phyloP scores from a whole-genome alignment of 2,113 vertebrate genomes.

The Clupea harengus region DNA sequence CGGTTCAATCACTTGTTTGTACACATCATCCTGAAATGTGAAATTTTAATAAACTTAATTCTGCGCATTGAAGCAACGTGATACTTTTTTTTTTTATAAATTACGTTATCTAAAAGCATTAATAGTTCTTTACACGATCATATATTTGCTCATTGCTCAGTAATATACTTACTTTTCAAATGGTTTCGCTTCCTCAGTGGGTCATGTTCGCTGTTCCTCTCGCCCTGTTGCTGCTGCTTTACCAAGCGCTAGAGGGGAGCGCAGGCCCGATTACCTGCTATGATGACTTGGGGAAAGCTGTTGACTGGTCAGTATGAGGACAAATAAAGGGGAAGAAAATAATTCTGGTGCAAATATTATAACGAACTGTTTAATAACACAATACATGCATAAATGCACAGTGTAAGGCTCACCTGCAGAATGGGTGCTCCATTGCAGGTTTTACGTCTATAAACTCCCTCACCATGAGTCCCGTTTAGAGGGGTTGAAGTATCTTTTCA shows the following conservation, averaged over 20 bases:
- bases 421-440: constrained; percentile 64
- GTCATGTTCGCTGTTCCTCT: constrained; percentile 15
- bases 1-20: not conserved
- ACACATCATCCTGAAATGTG: too few relatives aligned
- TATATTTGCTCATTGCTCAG: too few relatives aligned
- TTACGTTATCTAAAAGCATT: too few relatives aligned
- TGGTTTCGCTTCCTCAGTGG: not conserved
- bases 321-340: not conserved
- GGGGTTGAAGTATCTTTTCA: constrained; percentile 75
- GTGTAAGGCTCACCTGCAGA: too few relatives aligned
- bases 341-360: not conserved
- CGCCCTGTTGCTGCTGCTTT: constrained; percentile 52
- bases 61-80: too few relatives aligned
- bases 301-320: constrained; percentile 77
- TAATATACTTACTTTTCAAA: not conserved
- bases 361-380: not conserved
- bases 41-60: too few relatives aligned
- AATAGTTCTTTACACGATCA: too few relatives aligned
- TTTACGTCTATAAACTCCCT: constrained; percentile 85
- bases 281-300: constrained; percentile 77
- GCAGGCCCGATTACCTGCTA: constrained; percentile 73
- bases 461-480: constrained; percentile 12
- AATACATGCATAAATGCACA: not conserved
- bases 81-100: too few relatives aligned
- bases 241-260: constrained; percentile 50